Evolutionary conservation across 2,113 vertebrate genomes (phyloP), one percentile per base, ranked within the genome.

Genomic region (Arizona elegans): DNA sequence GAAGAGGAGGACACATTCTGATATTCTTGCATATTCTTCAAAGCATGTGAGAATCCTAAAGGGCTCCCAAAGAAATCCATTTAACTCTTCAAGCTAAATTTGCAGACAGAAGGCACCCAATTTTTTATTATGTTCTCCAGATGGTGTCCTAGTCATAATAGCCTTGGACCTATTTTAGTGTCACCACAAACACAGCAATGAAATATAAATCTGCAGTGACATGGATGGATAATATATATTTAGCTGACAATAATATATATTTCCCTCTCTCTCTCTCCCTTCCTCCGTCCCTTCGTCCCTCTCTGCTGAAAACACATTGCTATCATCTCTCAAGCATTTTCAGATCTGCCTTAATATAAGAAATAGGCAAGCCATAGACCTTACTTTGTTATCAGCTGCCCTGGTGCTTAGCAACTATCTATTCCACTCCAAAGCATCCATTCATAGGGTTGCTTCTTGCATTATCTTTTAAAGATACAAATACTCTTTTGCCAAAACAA

Each of bases 371-470:
- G 65, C 88, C 86, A 50, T 10, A 87, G 90, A 89, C 90, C 88
- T 95, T 94, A 93, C 85, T 17, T 93, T 95, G 93, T 70, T 91
- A 95, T 92, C 90, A 55, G 81, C 29, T 91, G 8, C 94, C 59
- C 93, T 95, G 91, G 90, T 95, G 93, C 94, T 95, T 95, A 24
- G 7, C 89, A 89, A 92, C 87, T 85, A 1, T 86, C 0, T 9
- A 94, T 94, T 55, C 89, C 91, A 86, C 56, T 54, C 88, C 92
- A 86, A 54, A 93, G 86, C 52, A 85, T 50, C 53, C 19, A 0
- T 0, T 86, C 88, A 26, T 38, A 62, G 70, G 47, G 88, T 24
- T 86, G 55, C 70, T 19, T 59, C 55, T 33, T 50, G 15, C 55
- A 86, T 62, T 54, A 86, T 50, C 52, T 53, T 90, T 58, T 26